A percentile compares a stretch with the other conserved stretches of the same genome.
These are phyloP conservation scores for Maccullochella peelii DNA, from an alignment of 2,113 vertebrate genomes.

Conservation along the genomic window DNA sequence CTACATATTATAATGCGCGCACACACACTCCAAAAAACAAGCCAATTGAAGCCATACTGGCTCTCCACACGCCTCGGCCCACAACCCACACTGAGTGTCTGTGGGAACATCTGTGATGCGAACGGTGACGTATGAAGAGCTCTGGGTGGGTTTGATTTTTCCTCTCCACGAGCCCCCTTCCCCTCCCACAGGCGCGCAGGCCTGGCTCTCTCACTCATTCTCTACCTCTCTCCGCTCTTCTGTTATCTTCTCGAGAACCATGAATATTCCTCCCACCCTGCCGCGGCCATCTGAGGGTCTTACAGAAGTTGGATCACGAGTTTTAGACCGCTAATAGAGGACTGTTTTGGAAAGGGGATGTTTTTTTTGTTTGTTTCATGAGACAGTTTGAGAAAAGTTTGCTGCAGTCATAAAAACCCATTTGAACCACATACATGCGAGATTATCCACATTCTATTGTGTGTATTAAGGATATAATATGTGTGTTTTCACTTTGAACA, in stretches of 20 bases:
- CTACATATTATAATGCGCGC: conserved; percentile 55
- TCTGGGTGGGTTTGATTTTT: conserved; percentile 80
- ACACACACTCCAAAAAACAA: conserved; percentile 30
- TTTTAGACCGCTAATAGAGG: conserved; percentile 1
- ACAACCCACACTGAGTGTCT: conserved; percentile 77
- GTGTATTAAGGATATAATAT: not conserved
- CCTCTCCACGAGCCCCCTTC: conserved; percentile 70
- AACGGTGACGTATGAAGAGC: conserved; percentile 78
- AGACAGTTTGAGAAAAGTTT: conserved; percentile 20
- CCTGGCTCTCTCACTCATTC: conserved; percentile 47
- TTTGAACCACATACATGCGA: not conserved
- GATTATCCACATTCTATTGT: not conserved
- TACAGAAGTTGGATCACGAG: conserved; percentile 38
- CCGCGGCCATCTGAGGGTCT: conserved; percentile 64
- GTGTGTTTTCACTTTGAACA: not conserved
- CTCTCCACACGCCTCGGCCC: conserved; percentile 70
- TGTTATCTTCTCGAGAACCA: conserved; percentile 63
- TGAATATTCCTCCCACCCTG: conserved; percentile 78
- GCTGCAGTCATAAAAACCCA: not conserved
- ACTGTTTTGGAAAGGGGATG: not conserved
- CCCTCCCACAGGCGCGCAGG: conserved; percentile 60
- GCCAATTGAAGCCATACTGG: conserved; percentile 56
- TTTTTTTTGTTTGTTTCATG: not conserved
- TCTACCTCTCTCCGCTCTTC: conserved; percentile 50
- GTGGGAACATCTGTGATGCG: conserved; percentile 82